Percentiles rank a stretch among this genome's conserved stretches.
Evolutionary conservation across 2,797 vertebrate genomes (phyloP).

Genomic region (Holocentrus rufus): DNA sequence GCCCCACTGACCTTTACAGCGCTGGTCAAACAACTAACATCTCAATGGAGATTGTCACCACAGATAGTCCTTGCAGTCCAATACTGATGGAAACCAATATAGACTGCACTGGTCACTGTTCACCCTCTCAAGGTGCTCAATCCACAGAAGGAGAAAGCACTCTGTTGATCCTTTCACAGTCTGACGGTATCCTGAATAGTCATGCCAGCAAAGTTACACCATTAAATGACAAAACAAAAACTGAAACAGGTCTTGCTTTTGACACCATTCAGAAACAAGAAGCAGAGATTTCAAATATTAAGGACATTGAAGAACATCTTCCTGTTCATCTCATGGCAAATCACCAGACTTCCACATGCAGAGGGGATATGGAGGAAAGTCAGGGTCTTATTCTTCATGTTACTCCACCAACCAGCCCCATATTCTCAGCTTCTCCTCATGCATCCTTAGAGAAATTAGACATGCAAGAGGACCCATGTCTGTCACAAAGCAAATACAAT

Average conservation of each 20-base stretch:
- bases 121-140: constrained; percentile 61
- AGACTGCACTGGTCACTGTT: constrained; percentile 43
- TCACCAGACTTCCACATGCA: constrained; percentile 71
- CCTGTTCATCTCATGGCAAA: constrained; percentile 76
- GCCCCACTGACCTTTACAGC: constrained; percentile 53
- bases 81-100: constrained; percentile 60
- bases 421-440: constrained; percentile 59
- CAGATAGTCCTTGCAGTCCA: constrained; percentile 68
- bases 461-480: constrained; percentile 49
- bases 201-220: constrained; percentile 52
- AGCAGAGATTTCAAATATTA: constrained; percentile 72
- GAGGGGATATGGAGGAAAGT: constrained; percentile 66
- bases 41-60: constrained; percentile 61
- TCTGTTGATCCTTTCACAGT: constrained; percentile 71
- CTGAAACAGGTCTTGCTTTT: constrained; percentile 55
- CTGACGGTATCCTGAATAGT: constrained; percentile 56
- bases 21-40: constrained; percentile 50
- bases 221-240: constrained; percentile 60
- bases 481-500: constrained; percentile 52
- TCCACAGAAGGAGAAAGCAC: constrained; percentile 60
- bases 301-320: constrained; percentile 74
- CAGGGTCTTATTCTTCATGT: constrained; percentile 51
- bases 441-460: constrained; percentile 47
- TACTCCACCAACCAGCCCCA: constrained; percentile 54
- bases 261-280: constrained; percentile 61